Evolutionary conservation across 2,888 invertebrate genomes (phyloP).

Genomic region (Mellilla xanthometata): DNA sequence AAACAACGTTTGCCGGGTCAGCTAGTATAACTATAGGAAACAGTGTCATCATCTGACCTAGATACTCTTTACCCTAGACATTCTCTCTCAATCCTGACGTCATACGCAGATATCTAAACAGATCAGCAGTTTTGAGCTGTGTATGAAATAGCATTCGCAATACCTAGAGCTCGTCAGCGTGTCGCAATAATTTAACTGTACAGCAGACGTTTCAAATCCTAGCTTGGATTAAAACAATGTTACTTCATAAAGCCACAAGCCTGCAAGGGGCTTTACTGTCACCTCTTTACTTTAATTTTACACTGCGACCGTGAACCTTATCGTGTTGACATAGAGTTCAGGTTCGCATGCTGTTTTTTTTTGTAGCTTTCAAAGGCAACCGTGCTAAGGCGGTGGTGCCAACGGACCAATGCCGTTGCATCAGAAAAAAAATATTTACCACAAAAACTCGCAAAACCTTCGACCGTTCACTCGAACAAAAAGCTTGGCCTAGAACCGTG

Average conservation of each 20-base stretch:
- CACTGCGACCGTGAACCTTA: too few relatives aligned
- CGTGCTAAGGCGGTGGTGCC: too few relatives aligned
- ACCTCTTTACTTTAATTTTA: too few relatives aligned
- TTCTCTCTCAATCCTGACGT: neutral
- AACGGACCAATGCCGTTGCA: constrained; percentile 25
- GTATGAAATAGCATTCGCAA: constrained; percentile 5
- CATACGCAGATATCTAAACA: neutral
- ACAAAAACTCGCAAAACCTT: constrained; percentile 48
- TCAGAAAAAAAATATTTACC: constrained; percentile 28
- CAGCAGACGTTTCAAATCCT: constrained; percentile 6
- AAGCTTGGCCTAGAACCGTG: constrained; percentile 50
- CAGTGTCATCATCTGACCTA: neutral
- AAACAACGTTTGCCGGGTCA: too few relatives aligned
- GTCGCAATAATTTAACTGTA: constrained; percentile 13
- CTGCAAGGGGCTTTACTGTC: neutral
- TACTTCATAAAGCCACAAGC: constrained; percentile 12
- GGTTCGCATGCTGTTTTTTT: too few relatives aligned
- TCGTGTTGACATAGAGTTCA: too few relatives aligned
- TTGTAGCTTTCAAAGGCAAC: too few relatives aligned
- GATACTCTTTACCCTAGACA: neutral
- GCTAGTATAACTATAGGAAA: too few relatives aligned
- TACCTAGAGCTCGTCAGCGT: neutral
- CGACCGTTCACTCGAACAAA: constrained; percentile 49
- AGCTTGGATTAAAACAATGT: constrained; percentile 8
- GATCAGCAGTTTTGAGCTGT: neutral